Base-by-base conservation (phyloP, 2,113 vertebrate genomes). In the Synchiropus splendidus region DNA sequence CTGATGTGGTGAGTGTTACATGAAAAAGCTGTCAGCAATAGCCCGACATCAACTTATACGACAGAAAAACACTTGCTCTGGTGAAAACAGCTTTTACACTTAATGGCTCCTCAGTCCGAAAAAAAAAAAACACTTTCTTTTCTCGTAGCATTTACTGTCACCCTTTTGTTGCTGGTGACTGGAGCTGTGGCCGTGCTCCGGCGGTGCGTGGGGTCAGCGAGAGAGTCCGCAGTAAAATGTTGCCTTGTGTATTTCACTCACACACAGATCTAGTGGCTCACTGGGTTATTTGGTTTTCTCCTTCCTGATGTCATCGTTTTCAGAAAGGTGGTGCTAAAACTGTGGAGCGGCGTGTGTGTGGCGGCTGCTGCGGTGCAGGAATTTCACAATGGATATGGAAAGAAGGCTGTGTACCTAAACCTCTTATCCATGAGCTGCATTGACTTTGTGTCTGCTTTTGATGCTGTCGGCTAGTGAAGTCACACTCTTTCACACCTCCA, bases 51-150 rank as follows among this genome's bases (percentile, higher is more conserved):
- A 27, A 27, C 21, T 27, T 27, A 27, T 27, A 27, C 8, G 21
- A 27, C 21, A 27, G 4, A 27, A 27, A 27, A 27, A 27, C 21
- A 27, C 21, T 8, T 5, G 21, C 21, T 27, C 21, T 27, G 21
- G 21, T 27, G 4, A 27, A 61, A 72, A 71, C 67, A 59, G 68
- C 74, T 67, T 65, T 69, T 59, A 64, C 68, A 76, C 67, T 80
- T 79, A 75, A 78, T 82, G 77, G 78, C 79, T 78, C 78, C 72
- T 67, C 76, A 76, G 79, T 75, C 72, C 76, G 74, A 59, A 73
- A 73, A 69, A 61, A 72, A 80, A 73, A 82, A 82, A 80, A 42
- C 54, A 14, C 62, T 60, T 58, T 42, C 68, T 67, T 60, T 67
- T 67, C 44, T 52, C 42, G 16, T 65, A 77, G 68, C 70, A 69